These are phyloP conservation scores for Hypolimnas misippus DNA, from an alignment of 2,888 invertebrate genomes.

Conservation along the genomic window DNA sequence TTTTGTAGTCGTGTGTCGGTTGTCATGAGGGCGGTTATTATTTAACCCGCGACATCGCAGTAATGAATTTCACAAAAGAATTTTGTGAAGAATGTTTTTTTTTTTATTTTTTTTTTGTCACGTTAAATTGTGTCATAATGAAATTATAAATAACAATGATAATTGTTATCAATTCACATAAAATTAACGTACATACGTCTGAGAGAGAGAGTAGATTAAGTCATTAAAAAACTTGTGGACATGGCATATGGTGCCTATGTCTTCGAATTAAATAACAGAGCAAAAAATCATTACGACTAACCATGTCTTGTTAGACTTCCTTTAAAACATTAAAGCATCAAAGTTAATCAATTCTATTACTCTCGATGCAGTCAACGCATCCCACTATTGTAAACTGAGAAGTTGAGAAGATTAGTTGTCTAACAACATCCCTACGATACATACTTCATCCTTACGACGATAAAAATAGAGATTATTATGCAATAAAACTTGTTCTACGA, in stretches of 20 bases:
- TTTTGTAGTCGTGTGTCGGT: constrained; percentile 54
- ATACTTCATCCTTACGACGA: constrained; percentile 12
- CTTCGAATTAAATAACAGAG: not conserved
- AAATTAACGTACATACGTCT: not conserved
- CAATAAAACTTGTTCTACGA: constrained; percentile 17
- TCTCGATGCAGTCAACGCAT: constrained; percentile 31
- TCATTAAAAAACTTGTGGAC: not conserved
- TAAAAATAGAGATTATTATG: constrained; percentile 32
- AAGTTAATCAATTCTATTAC: constrained; percentile 27
- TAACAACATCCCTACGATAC: constrained; percentile 14
- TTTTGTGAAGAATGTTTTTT: constrained; percentile 14
- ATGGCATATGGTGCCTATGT: too few species aligned
- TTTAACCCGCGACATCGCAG: constrained; percentile 29
- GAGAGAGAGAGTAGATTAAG: not conserved
- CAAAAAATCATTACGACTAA: not conserved
- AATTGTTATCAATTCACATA: not conserved
- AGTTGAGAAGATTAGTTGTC: constrained; percentile 27
- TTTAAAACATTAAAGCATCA: constrained; percentile 21
- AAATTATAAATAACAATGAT: not conserved
- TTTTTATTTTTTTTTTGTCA: not conserved
- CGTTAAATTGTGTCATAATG: not conserved
- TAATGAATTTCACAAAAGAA: constrained; percentile 33
- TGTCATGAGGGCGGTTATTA: constrained; percentile 37
- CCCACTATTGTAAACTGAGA: constrained; percentile 32
- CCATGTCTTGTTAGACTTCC: not conserved